Evolutionary conservation across 2,888 invertebrate species (phyloP).

Genomic region (Agonum fuliginosum): DNA sequence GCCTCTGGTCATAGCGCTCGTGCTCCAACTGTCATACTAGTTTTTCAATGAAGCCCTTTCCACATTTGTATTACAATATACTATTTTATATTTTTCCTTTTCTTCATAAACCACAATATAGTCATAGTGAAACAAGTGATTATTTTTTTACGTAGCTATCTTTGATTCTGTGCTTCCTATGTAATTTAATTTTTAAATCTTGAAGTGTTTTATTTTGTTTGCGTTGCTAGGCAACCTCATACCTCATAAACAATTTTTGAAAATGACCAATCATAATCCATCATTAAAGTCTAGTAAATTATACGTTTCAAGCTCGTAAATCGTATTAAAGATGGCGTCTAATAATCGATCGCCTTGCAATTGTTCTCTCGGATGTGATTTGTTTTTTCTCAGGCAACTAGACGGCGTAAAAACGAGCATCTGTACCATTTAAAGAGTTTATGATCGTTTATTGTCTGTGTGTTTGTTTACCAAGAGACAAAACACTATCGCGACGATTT

Average conservation of each 20-base stretch:
- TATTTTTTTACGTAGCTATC: too few species aligned
- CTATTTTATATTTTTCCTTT: too few species aligned
- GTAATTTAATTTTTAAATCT: background rate
- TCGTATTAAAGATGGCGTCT: conserved; percentile 54
- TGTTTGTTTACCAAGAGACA: conserved; percentile 24
- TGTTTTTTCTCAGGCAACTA: background rate
- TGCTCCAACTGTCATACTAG: too few species aligned
- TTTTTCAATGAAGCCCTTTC: too few species aligned
- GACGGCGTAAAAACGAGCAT: conserved; percentile 9
- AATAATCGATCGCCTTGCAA: conserved; percentile 49
- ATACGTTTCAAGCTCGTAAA: conserved; percentile 46
- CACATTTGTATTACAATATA: too few species aligned
- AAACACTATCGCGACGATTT: conserved; percentile 7
- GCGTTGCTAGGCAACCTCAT: conserved; percentile 2
- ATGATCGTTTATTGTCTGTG: conserved; percentile 1
- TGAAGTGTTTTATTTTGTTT: background rate
- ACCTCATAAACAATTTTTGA: conserved; percentile 2
- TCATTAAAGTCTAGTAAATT: conserved; percentile 27
- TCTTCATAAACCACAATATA: too few species aligned
- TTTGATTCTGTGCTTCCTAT: too few species aligned
- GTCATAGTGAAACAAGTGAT: too few species aligned
- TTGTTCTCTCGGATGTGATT: background rate
- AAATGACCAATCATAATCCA: conserved; percentile 5
- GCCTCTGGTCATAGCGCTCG: too few species aligned
- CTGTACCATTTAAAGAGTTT: conserved; percentile 9